Evolutionary conservation across 2,888 invertebrate genomes (phyloP), one percentile per base, ranked within the genome.

Genomic region (Chloroclystis v-ata): DNA sequence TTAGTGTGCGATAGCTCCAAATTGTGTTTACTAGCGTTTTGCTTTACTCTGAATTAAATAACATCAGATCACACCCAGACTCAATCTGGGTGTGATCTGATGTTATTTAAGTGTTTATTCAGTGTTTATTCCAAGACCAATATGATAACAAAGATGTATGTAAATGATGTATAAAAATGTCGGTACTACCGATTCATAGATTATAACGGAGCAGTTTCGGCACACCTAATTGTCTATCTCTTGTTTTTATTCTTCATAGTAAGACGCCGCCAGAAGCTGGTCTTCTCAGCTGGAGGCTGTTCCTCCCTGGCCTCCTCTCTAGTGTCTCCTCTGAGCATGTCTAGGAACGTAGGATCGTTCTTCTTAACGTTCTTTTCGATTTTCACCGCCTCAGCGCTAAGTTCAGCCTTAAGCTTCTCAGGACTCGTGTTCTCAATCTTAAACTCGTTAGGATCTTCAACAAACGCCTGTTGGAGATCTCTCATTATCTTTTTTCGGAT

Each of bases 401-500:
- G 82, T 63, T 92, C 92, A 28, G 92, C 89, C 75, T 92, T 92
- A 60, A 92, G 79, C 65, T 92, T 91, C 72, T 92, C 92, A 40
- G 90, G 91, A 61, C 91, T 90, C 67, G 91, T 90, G 66, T 92
- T 91, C 65, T 92, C 92, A 60, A 92, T 91, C 69, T 91, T 90
- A 77, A 92, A 92, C 82, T 92, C 92, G 75, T 92, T 92, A 57
- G 92, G 92, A 74, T 92, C 92, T 68, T 92, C 92, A 61, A 92
- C 92, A 74, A 92, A 92, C 32, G 91, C 91, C 72, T 94, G 94
- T 68, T 94, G 92, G 61, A 95, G 88, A 75, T 94, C 94, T 25
- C 95, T 89, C 94, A 94, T 95, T 70, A 95, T 94, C 82, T 94
- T 94, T 85, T 94, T 94, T 61, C 94, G 84, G 60, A 95, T 94